Evolutionary conservation across 2,113 vertebrate genomes (phyloP).

Genomic region (Caranx ignobilis): DNA sequence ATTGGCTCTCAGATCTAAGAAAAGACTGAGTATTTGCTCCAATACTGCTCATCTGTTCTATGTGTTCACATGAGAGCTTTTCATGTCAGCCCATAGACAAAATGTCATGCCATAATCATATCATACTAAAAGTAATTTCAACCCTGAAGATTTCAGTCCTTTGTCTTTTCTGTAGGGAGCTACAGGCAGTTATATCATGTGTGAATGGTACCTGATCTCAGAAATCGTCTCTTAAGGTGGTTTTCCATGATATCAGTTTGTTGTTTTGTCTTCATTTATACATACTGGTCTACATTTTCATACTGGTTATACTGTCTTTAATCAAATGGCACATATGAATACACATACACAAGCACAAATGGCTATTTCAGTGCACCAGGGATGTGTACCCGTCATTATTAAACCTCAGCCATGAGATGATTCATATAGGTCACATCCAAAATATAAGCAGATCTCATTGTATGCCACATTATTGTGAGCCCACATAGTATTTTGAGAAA

Average conservation of each 20-base stretch:
- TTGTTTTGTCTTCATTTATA: not conserved
- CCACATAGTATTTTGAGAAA: not conserved
- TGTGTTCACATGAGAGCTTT: constrained; percentile 11
- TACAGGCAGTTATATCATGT: not conserved
- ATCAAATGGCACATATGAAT: not conserved
- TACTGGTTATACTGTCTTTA: not conserved
- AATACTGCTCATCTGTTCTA: not conserved
- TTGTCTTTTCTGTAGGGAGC: constrained; percentile 37
- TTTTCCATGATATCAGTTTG: not conserved
- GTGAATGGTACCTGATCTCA: constrained; percentile 4
- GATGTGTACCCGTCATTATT: not conserved
- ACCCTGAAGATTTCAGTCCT: constrained; percentile 26
- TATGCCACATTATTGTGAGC: not conserved
- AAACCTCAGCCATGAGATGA: not conserved
- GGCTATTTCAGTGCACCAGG: not conserved
- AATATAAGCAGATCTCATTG: not conserved
- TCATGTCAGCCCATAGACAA: constrained; percentile 20
- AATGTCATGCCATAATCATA: constrained; percentile 19
- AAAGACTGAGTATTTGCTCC: not conserved
- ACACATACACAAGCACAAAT: too few species aligned
- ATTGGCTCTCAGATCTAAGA: not conserved
- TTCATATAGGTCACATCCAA: not conserved
- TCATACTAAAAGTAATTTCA: constrained; percentile 33
- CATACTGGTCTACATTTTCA: not conserved
- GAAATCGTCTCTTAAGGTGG: not conserved